Evolutionary conservation across 2,888 invertebrate genomes (phyloP).

Genomic region (Pandemis heparana): DNA sequence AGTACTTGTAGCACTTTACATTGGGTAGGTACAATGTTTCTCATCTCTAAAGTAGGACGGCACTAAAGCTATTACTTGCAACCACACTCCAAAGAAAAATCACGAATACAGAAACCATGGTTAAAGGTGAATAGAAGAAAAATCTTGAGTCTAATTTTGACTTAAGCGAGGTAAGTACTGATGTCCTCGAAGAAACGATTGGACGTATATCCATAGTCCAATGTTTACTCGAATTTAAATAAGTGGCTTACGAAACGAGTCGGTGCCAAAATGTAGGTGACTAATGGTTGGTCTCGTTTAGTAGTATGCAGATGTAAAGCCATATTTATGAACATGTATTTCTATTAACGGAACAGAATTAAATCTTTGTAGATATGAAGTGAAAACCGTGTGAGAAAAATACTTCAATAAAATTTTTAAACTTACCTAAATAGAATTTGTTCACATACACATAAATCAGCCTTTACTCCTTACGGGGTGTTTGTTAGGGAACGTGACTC

Average conservation of each 20-base stretch:
- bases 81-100: background rate
- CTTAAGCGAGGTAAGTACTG: slow-evolving; percentile 12
- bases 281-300: slow-evolving; percentile 58
- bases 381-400: too few relatives aligned
- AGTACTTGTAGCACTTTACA: too few relatives aligned
- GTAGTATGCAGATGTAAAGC: slow-evolving; percentile 10
- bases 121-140: background rate
- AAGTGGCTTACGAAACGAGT: slow-evolving; percentile 65
- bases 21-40: too few relatives aligned
- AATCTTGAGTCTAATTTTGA: background rate
- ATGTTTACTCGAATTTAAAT: slow-evolving; percentile 71
- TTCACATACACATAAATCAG: background rate
- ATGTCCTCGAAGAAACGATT: slow-evolving; percentile 55
- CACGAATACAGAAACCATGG: background rate
- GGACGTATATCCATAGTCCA: slow-evolving; percentile 56
- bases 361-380: too few relatives aligned
- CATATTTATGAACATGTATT: background rate
- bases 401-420: too few relatives aligned
- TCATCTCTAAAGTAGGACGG: too few relatives aligned
- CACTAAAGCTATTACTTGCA: background rate
- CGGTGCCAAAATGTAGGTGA: slow-evolving; percentile 55
- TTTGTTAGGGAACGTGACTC: too few relatives aligned
- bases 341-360: background rate
- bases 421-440: background rate
- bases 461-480: too few relatives aligned